phyloP scores from a whole-genome alignment of 2,888 invertebrate species.

The Mythimna ferrago region DNA sequence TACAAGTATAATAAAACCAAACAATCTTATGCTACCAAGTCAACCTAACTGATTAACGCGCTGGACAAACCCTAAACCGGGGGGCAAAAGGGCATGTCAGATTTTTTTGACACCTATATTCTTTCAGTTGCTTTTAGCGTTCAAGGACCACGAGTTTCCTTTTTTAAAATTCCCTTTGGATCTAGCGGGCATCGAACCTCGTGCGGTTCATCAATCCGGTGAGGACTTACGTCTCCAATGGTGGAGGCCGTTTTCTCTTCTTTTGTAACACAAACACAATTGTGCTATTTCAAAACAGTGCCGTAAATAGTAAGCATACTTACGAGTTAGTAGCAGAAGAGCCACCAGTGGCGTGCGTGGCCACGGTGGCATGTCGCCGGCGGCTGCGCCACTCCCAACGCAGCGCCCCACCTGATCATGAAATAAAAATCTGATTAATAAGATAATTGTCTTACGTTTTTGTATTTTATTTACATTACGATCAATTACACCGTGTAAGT shows the following conservation, averaged over 20 bases:
- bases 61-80: too few relatives aligned
- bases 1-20: too few relatives aligned
- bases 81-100: too few relatives aligned
- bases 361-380: slow-evolving; percentile 28
- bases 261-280: background rate
- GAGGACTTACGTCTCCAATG: background rate
- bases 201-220: too few relatives aligned
- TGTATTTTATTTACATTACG: background rate
- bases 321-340: slow-evolving; percentile 25
- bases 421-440: background rate
- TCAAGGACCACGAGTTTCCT: too few relatives aligned
- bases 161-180: too few relatives aligned
- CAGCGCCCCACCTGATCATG: slow-evolving; percentile 9
- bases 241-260: background rate
- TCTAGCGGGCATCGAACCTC: too few relatives aligned
- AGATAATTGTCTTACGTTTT: too few relatives aligned
- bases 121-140: too few relatives aligned
- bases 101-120: too few relatives aligned
- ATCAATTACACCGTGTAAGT: background rate
- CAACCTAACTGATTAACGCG: too few relatives aligned
- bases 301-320: slow-evolving; percentile 9
- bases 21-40: too few relatives aligned
- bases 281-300: background rate
- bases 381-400: background rate
- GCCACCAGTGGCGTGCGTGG: slow-evolving; percentile 34